Percentiles rank a stretch among this genome's conserved stretches.
Evolutionary conservation across 2,797 vertebrate species (phyloP).

Genomic region (Neoniphon sammara): DNA sequence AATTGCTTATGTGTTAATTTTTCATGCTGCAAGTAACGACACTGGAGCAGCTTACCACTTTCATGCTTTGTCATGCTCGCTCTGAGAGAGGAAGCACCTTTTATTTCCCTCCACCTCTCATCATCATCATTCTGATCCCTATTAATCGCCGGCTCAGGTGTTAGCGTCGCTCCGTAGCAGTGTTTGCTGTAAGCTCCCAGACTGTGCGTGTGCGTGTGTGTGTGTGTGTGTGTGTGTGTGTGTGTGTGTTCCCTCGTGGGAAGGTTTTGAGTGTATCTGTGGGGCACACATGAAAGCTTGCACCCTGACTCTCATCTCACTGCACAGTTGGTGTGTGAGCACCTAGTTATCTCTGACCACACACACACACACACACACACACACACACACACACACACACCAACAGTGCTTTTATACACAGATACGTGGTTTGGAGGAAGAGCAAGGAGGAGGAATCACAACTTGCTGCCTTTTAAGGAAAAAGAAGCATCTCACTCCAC

Average conservation of each 20-base stretch:
- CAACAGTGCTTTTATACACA: not conserved
- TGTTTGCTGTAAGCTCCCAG: conserved; percentile 46
- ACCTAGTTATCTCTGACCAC: conserved; percentile 63
- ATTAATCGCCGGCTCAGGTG: conserved; percentile 57
- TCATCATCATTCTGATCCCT: conserved; percentile 55
- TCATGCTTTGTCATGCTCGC: conserved; percentile 40
- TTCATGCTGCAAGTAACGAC: not conserved
- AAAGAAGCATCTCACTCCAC: not conserved
- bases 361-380: conserved; percentile 31
- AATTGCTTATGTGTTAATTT: not conserved
- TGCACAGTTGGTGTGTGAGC: conserved; percentile 49
- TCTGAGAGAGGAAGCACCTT: conserved; percentile 51
- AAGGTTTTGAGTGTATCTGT: conserved; percentile 55
- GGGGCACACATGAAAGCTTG: conserved; percentile 61
- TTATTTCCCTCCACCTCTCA: conserved; percentile 48
- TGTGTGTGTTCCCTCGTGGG: conserved; percentile 24
- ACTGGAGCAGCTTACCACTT: not conserved
- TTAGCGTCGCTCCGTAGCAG: conserved; percentile 36
- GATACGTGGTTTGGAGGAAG: conserved; percentile 10
- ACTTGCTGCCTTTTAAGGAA: conserved; percentile 10
- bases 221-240: not conserved
- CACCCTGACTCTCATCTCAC: conserved; percentile 58
- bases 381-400: conserved; percentile 5
- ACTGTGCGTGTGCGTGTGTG: conserved; percentile 17
- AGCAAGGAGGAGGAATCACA: conserved; percentile 25